Base-by-base conservation (phyloP, 1,140 invertebrate genomes). In the Drosophila punjabiensis region DNA sequence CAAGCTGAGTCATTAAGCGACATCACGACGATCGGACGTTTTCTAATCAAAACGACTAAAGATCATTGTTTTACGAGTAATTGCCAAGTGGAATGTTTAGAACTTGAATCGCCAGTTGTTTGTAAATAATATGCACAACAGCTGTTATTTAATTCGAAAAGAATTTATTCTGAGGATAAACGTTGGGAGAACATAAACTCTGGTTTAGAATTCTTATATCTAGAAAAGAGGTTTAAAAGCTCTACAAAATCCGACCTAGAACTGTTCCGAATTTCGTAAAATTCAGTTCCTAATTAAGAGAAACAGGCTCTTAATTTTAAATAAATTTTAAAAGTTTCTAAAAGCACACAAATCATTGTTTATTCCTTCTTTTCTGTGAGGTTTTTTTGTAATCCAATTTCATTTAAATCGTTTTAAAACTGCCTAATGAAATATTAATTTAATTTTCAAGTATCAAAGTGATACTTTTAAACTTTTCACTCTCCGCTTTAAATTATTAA, bases 1-100 rank as follows among this genome's bases (percentile, higher is more conserved):
- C 37, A 37, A 35, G 55, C 16, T 76, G 33, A 71, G 43, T 64
- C 68, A 74, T 32, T 50, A 18, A 48, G 81, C 48, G 59, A 79
- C 74, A 67, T 74, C 43, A 16, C 50, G 64, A 24, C 62, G 67
- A 76, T 76, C 50, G 41, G 58, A 48, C 65, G 66, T 63, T 76
- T 70, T 64, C 9, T 79, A 79, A 88, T 83, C 76, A 73, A 73
- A 83, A 83, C 73, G 71, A 68, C 28, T 48, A 63, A 18, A 63
- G 53, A 43, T 73, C 55, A 53, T 37, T 61, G 53, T 33, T 39
- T 37, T n/a, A n/a, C 69, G 16, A 28, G 9, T 28, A 41, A 73
- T 73, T 32, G 30, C 1, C 45, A 53, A 43, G 55, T 53, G 70
- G 69, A 74, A 74, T 74, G 37, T 74, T 73, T 74, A 33, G 14